Evolutionary conservation across 1,140 invertebrate species (phyloP).

Genomic region (Tetranychus urticae): DNA sequence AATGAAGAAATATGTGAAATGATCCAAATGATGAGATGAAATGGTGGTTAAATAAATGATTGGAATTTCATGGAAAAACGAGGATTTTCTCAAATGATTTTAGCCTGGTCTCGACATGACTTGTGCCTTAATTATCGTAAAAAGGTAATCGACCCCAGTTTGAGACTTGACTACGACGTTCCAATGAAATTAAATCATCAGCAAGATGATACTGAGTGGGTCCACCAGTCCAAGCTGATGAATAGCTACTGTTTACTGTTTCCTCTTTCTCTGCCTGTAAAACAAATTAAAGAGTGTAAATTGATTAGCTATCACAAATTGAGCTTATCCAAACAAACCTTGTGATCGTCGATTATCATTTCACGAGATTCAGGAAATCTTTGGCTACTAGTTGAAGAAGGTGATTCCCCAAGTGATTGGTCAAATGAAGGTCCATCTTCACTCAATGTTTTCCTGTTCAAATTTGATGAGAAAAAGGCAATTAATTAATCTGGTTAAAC

Average conservation of each 20-base stretch:
- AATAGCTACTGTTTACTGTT: neutral
- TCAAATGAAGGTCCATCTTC: neutral
- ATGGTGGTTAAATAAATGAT: too few species aligned
- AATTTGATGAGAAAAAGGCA: too few species aligned
- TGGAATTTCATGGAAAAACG: too few species aligned
- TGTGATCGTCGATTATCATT: too few species aligned
- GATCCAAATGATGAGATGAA: too few species aligned
- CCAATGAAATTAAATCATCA: neutral
- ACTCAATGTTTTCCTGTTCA: neutral
- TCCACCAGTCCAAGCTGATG: neutral
- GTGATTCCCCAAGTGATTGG: neutral
- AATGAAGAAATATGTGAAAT: too few species aligned
- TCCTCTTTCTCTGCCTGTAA: neutral
- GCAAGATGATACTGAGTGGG: neutral
- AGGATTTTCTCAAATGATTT: neutral
- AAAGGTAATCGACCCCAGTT: neutral
- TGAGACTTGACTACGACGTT: neutral
- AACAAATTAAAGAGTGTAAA: too few species aligned
- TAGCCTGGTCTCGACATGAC: neutral
- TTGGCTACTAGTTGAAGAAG: neutral
- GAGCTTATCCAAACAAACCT: too few species aligned
- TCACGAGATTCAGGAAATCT: neutral
- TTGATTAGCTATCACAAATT: too few species aligned
- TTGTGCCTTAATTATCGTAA: neutral
- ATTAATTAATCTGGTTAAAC: too few species aligned